Evolutionary conservation across 2,113 vertebrate species (phyloP).

Genomic region (Cavia aperea): DNA sequence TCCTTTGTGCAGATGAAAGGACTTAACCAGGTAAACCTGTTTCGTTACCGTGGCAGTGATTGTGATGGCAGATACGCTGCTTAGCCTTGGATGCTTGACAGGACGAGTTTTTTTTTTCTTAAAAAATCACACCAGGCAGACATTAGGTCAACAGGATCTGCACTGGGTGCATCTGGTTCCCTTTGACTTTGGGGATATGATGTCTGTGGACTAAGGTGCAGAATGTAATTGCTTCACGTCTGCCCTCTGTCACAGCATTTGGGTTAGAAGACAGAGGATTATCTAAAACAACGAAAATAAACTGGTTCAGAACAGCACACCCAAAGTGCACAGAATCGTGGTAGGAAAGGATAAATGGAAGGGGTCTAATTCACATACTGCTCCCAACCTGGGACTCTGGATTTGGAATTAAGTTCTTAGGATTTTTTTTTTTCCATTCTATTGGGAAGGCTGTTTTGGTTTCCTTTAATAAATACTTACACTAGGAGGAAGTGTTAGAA

Average conservation of each 20-base stretch:
- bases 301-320: neutral
- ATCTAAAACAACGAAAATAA: neutral
- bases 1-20: constrained; percentile 12
- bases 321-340: neutral
- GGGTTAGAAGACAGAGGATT: neutral
- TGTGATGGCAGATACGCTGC: neutral
- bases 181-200: neutral
- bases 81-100: neutral
- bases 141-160: neutral
- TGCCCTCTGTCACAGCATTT: neutral
- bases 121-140: neutral
- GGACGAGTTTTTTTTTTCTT: neutral
- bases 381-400: neutral
- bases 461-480: neutral
- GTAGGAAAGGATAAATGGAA: neutral
- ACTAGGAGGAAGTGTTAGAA: neutral
- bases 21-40: neutral
- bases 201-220: neutral
- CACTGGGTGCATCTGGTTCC: neutral
- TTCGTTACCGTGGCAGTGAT: neutral
- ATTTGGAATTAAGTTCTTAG: constrained; percentile 15
- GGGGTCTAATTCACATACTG: neutral
- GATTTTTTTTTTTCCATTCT: constrained; percentile 6
- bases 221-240: neutral
- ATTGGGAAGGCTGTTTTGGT: neutral